Evolutionary conservation across 2,113 vertebrate species (phyloP).

Genomic region (Nymphicus hollandicus): DNA sequence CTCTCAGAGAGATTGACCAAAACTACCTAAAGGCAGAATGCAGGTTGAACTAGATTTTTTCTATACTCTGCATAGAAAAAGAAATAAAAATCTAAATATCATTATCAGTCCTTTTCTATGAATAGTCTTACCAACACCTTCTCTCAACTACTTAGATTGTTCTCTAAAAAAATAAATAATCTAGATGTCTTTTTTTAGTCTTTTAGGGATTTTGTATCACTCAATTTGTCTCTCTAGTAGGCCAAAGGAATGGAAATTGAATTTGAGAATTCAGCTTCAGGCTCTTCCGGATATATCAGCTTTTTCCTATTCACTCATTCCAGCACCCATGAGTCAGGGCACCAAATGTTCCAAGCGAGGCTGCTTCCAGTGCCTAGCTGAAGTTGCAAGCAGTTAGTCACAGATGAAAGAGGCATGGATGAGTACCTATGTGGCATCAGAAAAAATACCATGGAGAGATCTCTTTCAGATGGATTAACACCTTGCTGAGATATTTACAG

Average conservation of each 20-base stretch:
- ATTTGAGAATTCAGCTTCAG: conserved; percentile 55
- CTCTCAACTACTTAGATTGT: background rate
- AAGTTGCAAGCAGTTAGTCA: conserved; percentile 65
- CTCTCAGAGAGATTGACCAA: background rate
- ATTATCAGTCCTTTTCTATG: background rate
- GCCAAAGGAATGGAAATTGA: conserved; percentile 57
- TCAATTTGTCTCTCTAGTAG: conserved; percentile 42
- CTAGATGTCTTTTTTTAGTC: conserved; percentile 14
- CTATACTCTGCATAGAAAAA: background rate
- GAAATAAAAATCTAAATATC: background rate
- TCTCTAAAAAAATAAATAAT: background rate
- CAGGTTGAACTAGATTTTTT: background rate
- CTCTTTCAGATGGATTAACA: conserved; percentile 26
- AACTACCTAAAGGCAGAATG: background rate
- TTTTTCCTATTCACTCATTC: conserved; percentile 54
- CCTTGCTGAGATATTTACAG: conserved; percentile 39
- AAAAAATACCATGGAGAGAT: conserved; percentile 50
- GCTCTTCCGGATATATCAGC: conserved; percentile 64
- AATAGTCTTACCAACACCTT: background rate
- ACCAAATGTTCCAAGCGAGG: conserved; percentile 63
- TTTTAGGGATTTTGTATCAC: background rate
- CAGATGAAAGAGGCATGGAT: conserved; percentile 52
- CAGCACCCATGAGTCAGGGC: conserved; percentile 67
- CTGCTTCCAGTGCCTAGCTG: conserved; percentile 52
- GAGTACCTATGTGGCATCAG: conserved; percentile 38